Conservation (phyloP, 2,797 vertebrate genomes). For the Alauda arvensis region DNA sequence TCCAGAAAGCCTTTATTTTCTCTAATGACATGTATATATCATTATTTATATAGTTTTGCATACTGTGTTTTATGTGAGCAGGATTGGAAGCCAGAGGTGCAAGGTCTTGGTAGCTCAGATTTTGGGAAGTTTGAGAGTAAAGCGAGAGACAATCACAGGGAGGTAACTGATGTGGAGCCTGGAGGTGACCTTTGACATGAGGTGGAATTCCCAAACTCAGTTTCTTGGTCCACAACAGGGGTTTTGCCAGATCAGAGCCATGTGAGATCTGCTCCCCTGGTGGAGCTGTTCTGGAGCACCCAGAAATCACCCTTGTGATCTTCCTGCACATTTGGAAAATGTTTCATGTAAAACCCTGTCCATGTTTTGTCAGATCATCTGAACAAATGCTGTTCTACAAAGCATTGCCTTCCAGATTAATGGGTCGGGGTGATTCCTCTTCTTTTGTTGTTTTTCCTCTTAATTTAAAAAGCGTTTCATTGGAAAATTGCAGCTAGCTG, state of each 20-base stretch:
- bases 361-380: background rate
- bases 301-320: accelerated
- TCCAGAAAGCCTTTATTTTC: background rate
- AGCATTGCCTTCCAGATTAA: background rate
- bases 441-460: background rate
- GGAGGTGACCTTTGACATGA: background rate
- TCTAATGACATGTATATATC: no score
- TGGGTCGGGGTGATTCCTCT: accelerated
- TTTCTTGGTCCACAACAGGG: background rate
- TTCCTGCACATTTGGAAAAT: background rate
- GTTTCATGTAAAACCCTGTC: background rate
- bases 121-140: background rate
- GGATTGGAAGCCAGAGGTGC: background rate
- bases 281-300: background rate
- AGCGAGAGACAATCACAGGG: accelerated
- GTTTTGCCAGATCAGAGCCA: background rate
- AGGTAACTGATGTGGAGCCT: background rate
- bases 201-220: background rate
- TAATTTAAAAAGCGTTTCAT: background rate
- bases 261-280: background rate
- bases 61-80: background rate
- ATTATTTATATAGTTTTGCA: background rate
- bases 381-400: background rate
- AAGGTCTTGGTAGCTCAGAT: background rate
- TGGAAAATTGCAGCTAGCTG: background rate